Percentiles rank a stretch among this genome's conserved stretches.
phyloP scores from a whole-genome alignment of 1,140 invertebrate species.

The Idris sp. region DNA sequence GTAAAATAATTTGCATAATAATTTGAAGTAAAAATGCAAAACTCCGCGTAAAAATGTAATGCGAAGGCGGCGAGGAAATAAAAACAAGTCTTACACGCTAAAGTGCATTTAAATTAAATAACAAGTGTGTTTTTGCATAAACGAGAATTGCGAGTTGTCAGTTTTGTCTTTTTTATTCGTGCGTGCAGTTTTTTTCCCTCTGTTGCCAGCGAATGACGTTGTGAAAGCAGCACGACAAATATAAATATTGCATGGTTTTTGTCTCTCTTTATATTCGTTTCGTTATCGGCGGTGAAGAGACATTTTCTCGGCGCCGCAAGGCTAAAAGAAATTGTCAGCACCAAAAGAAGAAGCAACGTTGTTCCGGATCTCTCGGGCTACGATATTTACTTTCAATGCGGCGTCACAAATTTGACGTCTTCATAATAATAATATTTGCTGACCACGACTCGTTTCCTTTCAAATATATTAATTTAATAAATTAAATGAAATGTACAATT shows the following conservation, averaged over 20 bases:
- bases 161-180: too few species aligned
- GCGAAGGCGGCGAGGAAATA: not conserved
- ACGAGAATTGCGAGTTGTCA: not conserved
- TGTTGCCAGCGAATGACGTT: constrained; percentile 29
- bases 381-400: constrained; percentile 51
- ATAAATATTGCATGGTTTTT: constrained; percentile 67
- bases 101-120: constrained; percentile 37
- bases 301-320: constrained; percentile 60
- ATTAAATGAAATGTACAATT: too few species aligned
- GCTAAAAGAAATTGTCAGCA: constrained; percentile 51
- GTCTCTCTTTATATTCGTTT: constrained; percentile 46
- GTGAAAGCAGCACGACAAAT: constrained; percentile 30
- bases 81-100: not conserved
- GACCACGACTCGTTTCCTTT: not conserved
- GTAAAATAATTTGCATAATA: too few species aligned
- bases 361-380: constrained; percentile 21
- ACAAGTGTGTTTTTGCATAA: constrained; percentile 23
- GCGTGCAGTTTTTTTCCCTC: constrained; percentile 4
- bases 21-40: too few species aligned
- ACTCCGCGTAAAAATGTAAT: not conserved
- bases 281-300: constrained; percentile 66
- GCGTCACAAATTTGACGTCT: constrained; percentile 16
- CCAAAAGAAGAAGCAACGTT: constrained; percentile 38
- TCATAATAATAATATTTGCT: constrained; percentile 15
- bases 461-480: too few species aligned